These are phyloP conservation scores for Gobius niger DNA, from an alignment of 2,113 vertebrate species.

Conservation along the genomic window DNA sequence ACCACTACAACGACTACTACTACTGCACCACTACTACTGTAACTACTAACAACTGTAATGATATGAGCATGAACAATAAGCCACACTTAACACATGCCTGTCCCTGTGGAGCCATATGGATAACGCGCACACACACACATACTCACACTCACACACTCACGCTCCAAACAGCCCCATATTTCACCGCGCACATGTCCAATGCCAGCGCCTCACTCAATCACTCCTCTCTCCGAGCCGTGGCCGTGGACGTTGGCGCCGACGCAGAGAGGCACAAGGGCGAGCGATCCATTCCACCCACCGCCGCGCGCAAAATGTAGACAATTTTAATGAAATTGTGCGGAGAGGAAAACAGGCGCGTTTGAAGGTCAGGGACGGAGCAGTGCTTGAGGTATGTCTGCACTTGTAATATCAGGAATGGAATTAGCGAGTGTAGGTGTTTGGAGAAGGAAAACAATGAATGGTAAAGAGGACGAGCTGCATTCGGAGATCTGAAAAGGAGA, in stretches of 20 bases:
- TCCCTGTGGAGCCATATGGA: conserved; percentile 22
- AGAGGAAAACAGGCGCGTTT: conserved; percentile 31
- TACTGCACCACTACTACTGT: too few species aligned
- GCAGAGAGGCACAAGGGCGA: conserved; percentile 67
- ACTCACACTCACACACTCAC: background rate
- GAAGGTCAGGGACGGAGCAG: conserved; percentile 49
- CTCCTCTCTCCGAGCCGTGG: conserved; percentile 14
- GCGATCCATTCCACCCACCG: conserved; percentile 47
- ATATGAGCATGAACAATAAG: background rate
- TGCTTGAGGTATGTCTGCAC: conserved; percentile 15
- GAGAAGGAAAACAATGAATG: background rate
- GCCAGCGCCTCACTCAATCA: conserved; percentile 59
- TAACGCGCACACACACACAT: conserved; percentile 26
- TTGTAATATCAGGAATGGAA: background rate
- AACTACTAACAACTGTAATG: too few species aligned
- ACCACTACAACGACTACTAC: background rate
- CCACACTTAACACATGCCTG: background rate
- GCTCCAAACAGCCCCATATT: conserved; percentile 29
- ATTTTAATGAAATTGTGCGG: conserved; percentile 60
- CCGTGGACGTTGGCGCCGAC: conserved; percentile 29
- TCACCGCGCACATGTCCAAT: conserved; percentile 53
- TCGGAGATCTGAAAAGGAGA: conserved; percentile 20
- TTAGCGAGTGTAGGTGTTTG: conserved; percentile 9
- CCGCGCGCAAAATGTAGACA: conserved; percentile 29
- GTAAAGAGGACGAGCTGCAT: conserved; percentile 38